Evolutionary conservation across 1,140 invertebrate genomes (phyloP), one percentile per base, ranked within the genome.

Genomic region (Halictus rubicundus): DNA sequence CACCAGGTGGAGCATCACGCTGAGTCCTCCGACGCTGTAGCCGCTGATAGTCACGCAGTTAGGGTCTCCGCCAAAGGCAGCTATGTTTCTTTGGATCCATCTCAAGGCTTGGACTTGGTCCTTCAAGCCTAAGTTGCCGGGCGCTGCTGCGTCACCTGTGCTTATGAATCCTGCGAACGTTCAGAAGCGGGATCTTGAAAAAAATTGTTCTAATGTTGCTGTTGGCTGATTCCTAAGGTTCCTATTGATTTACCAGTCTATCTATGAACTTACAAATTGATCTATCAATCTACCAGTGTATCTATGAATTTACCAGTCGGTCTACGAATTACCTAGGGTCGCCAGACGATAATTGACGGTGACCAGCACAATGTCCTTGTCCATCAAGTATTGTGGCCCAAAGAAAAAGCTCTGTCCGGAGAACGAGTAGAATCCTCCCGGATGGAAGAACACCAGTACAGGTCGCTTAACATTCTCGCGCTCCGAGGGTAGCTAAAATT

Each of bases 281-380:
- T 32, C 27, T 32, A 32, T 32, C 1, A 0, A 32, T 32, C 5
- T 32, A 32, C 2, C 32, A 32, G 2, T 32, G 42, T 46, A 10
- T 9, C 42, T 10, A 19, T 9, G 46, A 21, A n/a, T n/a, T n/a
- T n/a, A n/a, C n/a, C n/a, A n/a, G n/a, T n/a, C n/a, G n/a, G n/a
- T n/a, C n/a, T n/a, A n/a, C 42, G 46, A 66, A 65, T 89, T 87
- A 94, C 94, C 95, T 64, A 95, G 87, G 0, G 94, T 94, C 52
- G 92, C 95, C 7, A 96, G 91, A 23, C 96, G 93, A 89, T 96
- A 96, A 90, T 97, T 97, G 16, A 96, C 94, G 0, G 95, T 95
- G 2, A 97, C 95, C 6, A 95, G 92, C 9, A 97, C 94, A 49
- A 96, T 84, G 78, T 96, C 94, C 25, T 94, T 91, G 80, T 96